These are phyloP conservation scores for Torymus texanus DNA, from an alignment of 2,888 invertebrate species.

Conservation along the genomic window DNA sequence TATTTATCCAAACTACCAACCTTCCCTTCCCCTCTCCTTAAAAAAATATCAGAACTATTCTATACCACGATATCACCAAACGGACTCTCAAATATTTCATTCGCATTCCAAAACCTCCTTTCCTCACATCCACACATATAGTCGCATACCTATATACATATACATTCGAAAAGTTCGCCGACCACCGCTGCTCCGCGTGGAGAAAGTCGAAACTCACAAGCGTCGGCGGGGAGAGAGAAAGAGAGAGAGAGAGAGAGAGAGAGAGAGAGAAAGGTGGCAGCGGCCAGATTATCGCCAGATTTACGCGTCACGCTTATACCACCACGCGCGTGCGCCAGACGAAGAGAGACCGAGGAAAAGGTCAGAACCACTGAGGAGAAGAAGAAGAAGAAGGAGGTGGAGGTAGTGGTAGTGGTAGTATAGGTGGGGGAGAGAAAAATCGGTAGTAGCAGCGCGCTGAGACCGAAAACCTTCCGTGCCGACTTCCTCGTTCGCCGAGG, in stretches of 20 bases:
- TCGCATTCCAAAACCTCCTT: too few species aligned
- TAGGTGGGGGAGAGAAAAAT: conserved; percentile 30
- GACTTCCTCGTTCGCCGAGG: conserved; percentile 62
- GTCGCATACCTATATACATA: too few species aligned
- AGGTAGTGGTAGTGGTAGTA: not conserved
- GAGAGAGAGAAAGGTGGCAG: conserved; percentile 57
- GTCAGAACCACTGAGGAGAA: not conserved
- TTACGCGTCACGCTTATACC: conserved; percentile 55
- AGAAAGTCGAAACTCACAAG: conserved; percentile 34
- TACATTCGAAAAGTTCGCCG: too few species aligned
- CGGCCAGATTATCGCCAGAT: conserved; percentile 57
- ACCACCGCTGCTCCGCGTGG: not conserved
- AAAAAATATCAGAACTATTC: too few species aligned
- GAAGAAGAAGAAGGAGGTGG: not conserved
- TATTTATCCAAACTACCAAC: too few species aligned
- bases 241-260: not conserved
- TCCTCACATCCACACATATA: too few species aligned
- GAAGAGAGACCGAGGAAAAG: conserved; percentile 50
- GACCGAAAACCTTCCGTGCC: conserved; percentile 34
- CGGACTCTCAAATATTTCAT: too few species aligned
- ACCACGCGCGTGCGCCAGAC: conserved; percentile 14
- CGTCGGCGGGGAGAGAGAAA: not conserved
- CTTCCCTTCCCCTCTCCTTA: too few species aligned
- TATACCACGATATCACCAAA: too few species aligned
- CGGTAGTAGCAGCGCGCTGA: not conserved